A percentile compares a stretch with the other conserved stretches of the same genome.
Conservation (phyloP, 2,113 vertebrate genomes). For the Reinhardtius hippoglossoides region DNA sequence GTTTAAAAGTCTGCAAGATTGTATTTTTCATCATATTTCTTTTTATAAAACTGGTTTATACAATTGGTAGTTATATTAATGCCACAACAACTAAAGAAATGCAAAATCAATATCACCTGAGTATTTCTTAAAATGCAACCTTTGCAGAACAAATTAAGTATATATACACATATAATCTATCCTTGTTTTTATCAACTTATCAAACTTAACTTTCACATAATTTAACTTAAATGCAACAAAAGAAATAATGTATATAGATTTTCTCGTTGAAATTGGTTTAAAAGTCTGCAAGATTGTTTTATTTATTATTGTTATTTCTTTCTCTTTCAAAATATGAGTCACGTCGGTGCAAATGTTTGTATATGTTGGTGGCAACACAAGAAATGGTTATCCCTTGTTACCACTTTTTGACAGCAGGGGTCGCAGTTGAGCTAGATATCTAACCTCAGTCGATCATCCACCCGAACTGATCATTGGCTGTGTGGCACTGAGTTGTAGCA, state of each 20-base stretch:
- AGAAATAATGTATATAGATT: background rate
- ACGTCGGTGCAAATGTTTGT: too few species aligned
- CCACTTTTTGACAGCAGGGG: conserved; percentile 58
- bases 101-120: background rate
- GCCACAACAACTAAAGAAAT: background rate
- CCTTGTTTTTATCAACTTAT: background rate
- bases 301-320: background rate
- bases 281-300: background rate
- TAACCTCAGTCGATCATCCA: background rate
- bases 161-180: too few species aligned
- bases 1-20: background rate
- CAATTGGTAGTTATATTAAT: background rate
- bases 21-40: too few species aligned
- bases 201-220: background rate
- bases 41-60: too few species aligned
- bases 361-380: background rate
- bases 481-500: background rate
- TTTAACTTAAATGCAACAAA: background rate
- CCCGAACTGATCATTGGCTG: background rate
- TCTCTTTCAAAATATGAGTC: too few species aligned
- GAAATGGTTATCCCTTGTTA: background rate
- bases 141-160: too few species aligned
- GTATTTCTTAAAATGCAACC: too few species aligned
- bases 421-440: conserved; percentile 34
- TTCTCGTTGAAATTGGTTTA: too few species aligned